Base-by-base conservation (phyloP, 2,888 invertebrate species). In the Sialis fuliginosa region DNA sequence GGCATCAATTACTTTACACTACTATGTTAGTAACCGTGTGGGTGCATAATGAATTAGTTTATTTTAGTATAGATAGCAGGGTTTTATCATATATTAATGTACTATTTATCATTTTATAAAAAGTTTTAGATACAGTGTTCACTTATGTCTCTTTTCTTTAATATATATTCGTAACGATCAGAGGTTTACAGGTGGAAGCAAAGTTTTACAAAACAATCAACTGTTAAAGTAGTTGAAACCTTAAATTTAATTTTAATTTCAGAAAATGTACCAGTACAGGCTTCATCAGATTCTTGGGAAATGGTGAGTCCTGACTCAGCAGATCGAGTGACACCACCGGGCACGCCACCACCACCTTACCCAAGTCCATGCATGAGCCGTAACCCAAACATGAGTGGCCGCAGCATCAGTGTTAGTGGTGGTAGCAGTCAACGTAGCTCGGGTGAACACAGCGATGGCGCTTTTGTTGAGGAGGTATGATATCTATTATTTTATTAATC, bases 331-430 rank as follows among this genome's bases (percentile, higher is more conserved):
- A 80, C 82, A 13, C 85, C 85, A 42, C 84, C 87, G 2, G 87
- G 88, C 46, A 88, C 89, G n/a, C 89, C 89, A 39, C 89, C 89
- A 12, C 88, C 89, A 13, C 88, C 89, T 1, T 89, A 89, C 64
- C 73, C 72, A 34, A 64, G 67, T 57, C 68, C 69, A 43, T 54
- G 56, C 42, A 47, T 59, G 5, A 53, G 52, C 6, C 55, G 62
- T 45, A 54, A 58, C 47, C 57, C 56, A 37, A 53, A 53, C 12
- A 55, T 53, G 34, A 53, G 50, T 33, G 46, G 35, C 6, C 46
- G 53, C 33, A 56, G 56, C 51, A 48, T 13, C 10, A 44, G 34
- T 9, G 31, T 33, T n/a, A 59, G 52, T 51, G 55, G 60, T 33
- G 58, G 57, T 3, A 45, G 35, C 37, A 47, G 47, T 42, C 47